Percentiles rank a stretch among this genome's conserved stretches.
Conservation (phyloP, 2,888 invertebrate species). For the Chrysolina haemoptera region DNA sequence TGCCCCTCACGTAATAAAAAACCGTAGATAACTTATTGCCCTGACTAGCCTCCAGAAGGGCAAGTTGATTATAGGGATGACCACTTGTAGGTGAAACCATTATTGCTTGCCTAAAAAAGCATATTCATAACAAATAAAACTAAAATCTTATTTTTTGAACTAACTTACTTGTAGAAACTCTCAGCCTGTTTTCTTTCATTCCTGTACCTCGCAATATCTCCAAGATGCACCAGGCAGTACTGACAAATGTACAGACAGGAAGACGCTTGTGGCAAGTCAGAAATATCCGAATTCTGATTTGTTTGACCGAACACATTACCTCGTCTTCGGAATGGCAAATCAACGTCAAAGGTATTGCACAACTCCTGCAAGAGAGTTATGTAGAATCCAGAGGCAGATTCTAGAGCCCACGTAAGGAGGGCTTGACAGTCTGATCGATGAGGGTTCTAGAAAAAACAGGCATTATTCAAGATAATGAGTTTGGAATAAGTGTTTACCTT, state of each 20-base stretch:
- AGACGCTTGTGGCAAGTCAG: conserved; percentile 73
- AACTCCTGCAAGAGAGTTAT: conserved; percentile 85
- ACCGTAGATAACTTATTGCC: conserved; percentile 87
- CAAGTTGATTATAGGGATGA: conserved; percentile 92
- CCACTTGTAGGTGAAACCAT: conserved; percentile 83
- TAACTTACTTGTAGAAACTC: conserved; percentile 81
- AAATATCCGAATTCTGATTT: conserved; percentile 58
- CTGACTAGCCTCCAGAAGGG: conserved; percentile 85
- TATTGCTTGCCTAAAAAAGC: conserved; percentile 77
- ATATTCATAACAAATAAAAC: conserved; percentile 16
- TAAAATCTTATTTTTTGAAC: conserved; percentile 5
- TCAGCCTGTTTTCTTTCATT: conserved; percentile 87
- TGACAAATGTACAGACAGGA: conserved; percentile 90
- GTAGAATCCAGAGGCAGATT: conserved; percentile 90
- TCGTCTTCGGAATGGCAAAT: conserved; percentile 81
- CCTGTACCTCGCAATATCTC: conserved; percentile 88
- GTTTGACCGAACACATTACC: conserved; percentile 65
- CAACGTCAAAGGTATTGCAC: conserved; percentile 85
- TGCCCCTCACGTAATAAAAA: conserved; percentile 88
- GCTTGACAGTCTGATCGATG: conserved; percentile 83
- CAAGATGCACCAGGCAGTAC: conserved; percentile 90
- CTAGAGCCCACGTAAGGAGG: conserved; percentile 84
- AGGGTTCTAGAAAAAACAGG: conserved; percentile 74
- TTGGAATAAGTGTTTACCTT: conserved; percentile 72
- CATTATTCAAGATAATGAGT: not conserved